These are phyloP conservation scores for Plestiodon gilberti DNA, from an alignment of 2,113 vertebrate species.

Conservation along the genomic window DNA sequence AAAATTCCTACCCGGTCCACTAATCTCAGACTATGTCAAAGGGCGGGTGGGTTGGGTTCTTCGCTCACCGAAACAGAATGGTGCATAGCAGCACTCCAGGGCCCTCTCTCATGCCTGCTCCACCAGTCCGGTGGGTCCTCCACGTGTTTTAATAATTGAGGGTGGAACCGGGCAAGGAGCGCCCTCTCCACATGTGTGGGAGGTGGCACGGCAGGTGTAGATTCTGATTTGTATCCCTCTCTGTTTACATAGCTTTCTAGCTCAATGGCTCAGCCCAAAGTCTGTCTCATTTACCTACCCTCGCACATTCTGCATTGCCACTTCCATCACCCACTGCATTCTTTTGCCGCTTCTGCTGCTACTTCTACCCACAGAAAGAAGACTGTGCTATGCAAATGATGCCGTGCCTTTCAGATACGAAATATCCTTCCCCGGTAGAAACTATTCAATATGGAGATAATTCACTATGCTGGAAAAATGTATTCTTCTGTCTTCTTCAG, in stretches of 20 bases:
- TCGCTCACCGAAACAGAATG: too few species aligned
- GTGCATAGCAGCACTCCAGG: too few species aligned
- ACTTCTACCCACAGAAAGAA: neutral
- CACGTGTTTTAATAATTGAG: too few species aligned
- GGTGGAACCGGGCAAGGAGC: too few species aligned
- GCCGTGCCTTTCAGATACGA: neutral
- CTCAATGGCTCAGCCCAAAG: neutral
- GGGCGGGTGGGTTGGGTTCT: too few species aligned
- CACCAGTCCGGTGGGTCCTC: too few species aligned
- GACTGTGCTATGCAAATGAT: neutral
- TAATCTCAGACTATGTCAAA: too few species aligned
- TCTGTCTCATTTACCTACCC: neutral
- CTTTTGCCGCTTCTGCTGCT: neutral
- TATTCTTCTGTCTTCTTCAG: neutral
- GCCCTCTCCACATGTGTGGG: too few species aligned
- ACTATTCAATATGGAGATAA: neutral
- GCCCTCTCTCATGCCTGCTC: too few species aligned
- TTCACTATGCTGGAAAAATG: neutral
- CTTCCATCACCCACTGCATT: too few species aligned
- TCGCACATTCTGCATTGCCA: neutral
- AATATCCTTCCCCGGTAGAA: neutral
- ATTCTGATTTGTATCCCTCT: neutral
- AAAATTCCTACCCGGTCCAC: too few species aligned
- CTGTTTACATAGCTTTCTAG: neutral
- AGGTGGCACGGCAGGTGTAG: too few species aligned